Evolutionary conservation across 2,888 invertebrate species (phyloP), one percentile per base, ranked within the genome.

Genomic region (Drosophila mayaguana): DNA sequence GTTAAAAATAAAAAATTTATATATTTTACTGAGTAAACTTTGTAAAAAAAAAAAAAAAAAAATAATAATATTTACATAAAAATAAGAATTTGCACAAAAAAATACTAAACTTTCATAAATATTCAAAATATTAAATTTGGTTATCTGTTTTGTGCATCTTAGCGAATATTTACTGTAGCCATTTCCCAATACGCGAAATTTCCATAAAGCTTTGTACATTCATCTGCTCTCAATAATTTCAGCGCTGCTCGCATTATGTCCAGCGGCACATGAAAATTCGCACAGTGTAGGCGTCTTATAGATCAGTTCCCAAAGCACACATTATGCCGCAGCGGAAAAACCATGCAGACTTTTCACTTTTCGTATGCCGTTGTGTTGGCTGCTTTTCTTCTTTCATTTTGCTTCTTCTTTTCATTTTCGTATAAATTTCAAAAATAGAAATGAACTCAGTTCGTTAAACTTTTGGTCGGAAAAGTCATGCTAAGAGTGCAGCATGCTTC

Each of bases 391-490:
- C 32, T 40, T 36, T 74, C 83, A 40, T 40, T 54, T 28, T 36
- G 18, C 34, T 20, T 11, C 25, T 40, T 40, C 12, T 28, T 54
- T 28, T 18, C 12, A 11, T 85, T 77, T 81, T 83, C 75, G 86
- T 77, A 80, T 85, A 74, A 77, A 78, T 92, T 92, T 92, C 92
- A 92, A 93, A 92, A 93, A 92, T 92, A 92, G 92, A 92, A 92
- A 93, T 92, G 92, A 92, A 92, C 92, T 93, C 93, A 92, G 92
- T 92, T 92, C 92, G 92, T 92, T 92, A 92, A 92, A 92, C 92
- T 91, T 92, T 88, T 72, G 84, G 63, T 82, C 78, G 80, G 80
- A 74, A 75, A 82, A 75, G 80, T 70, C 89, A 83, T 78, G 83
- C 72, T 69, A 81, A 61, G 77, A 77, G 57, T 65, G 87, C 83